A percentile compares a stretch with the other conserved stretches of the same genome.
These are phyloP conservation scores for Aplochiton taeniatus DNA, from an alignment of 2,797 vertebrate genomes.

Conservation along the genomic window DNA sequence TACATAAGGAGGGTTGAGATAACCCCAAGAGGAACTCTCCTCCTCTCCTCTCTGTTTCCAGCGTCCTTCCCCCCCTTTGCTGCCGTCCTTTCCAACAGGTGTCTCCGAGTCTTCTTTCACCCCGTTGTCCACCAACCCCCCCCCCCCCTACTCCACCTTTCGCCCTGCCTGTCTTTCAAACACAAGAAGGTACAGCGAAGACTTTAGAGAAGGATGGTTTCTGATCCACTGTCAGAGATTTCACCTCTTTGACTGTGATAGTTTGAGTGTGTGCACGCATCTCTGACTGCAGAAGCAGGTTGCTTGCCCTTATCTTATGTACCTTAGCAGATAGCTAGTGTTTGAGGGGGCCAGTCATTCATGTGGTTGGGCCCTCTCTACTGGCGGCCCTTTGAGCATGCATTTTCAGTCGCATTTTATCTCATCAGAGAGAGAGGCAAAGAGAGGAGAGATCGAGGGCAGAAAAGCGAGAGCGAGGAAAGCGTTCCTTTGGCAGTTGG, in stretches of 20 bases:
- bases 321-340: conserved; percentile 31
- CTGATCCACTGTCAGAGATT: not conserved
- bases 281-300: not conserved
- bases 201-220: not conserved
- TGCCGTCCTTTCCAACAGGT: not conserved
- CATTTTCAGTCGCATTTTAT: conserved; percentile 31
- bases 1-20: too few relatives aligned
- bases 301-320: conserved; percentile 17
- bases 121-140: too few relatives aligned
- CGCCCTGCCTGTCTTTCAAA: not conserved
- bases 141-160: too few relatives aligned
- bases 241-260: not conserved
- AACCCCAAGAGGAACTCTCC: not conserved
- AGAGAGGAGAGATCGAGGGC: conserved; percentile 7
- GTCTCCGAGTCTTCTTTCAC: too few relatives aligned
- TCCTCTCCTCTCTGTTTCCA: too few relatives aligned
- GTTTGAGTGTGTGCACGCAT: conserved; percentile 15
- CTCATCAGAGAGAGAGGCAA: conserved; percentile 16
- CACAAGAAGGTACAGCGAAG: not conserved
- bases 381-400: conserved; percentile 6
- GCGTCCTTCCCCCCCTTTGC: conserved; percentile 7
- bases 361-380: not conserved
- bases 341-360: conserved; percentile 16
- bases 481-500: conserved; percentile 30
- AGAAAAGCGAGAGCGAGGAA: conserved; percentile 21